Evolutionary conservation across 2,888 invertebrate genomes (phyloP).

Genomic region (Kryphioiulus occultus): DNA sequence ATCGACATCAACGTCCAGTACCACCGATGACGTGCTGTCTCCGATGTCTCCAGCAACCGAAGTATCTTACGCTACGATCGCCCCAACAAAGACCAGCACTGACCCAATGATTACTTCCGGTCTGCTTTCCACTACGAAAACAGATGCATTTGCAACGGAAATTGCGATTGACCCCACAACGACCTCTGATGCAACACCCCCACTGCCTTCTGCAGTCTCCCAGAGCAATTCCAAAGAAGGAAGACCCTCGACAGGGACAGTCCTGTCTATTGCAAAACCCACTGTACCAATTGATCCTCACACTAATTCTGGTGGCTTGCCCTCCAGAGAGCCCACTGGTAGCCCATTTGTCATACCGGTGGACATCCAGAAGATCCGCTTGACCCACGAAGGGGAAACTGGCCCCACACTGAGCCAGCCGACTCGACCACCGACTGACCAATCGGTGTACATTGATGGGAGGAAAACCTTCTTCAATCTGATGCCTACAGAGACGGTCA

Average conservation of each 20-base stretch:
- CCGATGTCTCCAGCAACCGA: constrained; percentile 21
- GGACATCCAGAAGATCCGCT: constrained; percentile 69
- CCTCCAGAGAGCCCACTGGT: constrained; percentile 58
- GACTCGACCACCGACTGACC: constrained; percentile 65
- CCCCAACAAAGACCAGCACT: neutral
- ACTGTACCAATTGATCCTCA: neutral
- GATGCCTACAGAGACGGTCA: constrained; percentile 64
- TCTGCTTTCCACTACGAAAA: neutral
- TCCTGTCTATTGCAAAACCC: constrained; percentile 44
- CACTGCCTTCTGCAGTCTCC: neutral
- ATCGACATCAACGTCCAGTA: neutral
- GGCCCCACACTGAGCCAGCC: constrained; percentile 39
- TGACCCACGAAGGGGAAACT: constrained; percentile 44
- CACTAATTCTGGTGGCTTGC: neutral
- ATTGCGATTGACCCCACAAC: neutral
- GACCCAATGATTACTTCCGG: neutral
- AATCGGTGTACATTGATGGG: constrained; percentile 90
- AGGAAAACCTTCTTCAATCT: constrained; percentile 87
- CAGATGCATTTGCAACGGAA: neutral
- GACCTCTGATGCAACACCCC: constrained; percentile 3
- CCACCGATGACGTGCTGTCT: neutral
- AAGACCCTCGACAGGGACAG: constrained; percentile 10
- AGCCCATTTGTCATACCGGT: constrained; percentile 69
- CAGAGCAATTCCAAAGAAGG: neutral
- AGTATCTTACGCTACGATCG: constrained; percentile 42